Conservation (phyloP, 2,888 invertebrate genomes). For the Drosophila fungiperda region DNA sequence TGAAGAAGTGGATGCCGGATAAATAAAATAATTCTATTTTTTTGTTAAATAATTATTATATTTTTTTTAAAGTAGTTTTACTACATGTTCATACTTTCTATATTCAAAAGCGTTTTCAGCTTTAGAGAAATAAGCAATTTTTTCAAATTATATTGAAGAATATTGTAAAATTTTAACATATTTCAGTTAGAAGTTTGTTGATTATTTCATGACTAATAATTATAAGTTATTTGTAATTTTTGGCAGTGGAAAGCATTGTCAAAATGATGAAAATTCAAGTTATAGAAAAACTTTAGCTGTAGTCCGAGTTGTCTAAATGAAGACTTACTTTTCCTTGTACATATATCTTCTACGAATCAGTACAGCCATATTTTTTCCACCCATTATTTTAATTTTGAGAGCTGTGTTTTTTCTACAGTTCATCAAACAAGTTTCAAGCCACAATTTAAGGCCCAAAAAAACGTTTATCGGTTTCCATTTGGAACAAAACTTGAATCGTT, state of each 20-base stretch:
- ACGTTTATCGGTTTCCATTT: constrained; percentile 12
- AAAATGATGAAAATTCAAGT: background rate
- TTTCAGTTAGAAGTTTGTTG: background rate
- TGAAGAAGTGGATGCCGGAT: background rate
- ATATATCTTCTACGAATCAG: background rate
- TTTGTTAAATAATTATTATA: background rate
- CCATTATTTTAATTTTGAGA: background rate
- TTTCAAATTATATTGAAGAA: background rate
- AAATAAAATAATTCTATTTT: background rate
- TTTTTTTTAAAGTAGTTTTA: background rate
- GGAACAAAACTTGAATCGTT: constrained; percentile 16
- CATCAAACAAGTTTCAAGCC: background rate
- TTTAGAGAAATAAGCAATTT: too few species aligned
- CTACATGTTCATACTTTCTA: background rate
- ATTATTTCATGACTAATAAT: background rate
- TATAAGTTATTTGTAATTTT: background rate
- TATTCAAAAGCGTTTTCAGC: background rate
- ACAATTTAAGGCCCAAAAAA: constrained; percentile 12
- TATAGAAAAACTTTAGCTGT: background rate
- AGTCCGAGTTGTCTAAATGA: background rate
- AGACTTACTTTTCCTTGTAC: background rate
- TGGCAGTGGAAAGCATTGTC: too few species aligned
- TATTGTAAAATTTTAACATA: background rate
- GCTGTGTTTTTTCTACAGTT: too few species aligned
- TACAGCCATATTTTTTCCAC: background rate